Conservation (phyloP, 2,797 vertebrate genomes). For the Ptychadena robeensis region DNA sequence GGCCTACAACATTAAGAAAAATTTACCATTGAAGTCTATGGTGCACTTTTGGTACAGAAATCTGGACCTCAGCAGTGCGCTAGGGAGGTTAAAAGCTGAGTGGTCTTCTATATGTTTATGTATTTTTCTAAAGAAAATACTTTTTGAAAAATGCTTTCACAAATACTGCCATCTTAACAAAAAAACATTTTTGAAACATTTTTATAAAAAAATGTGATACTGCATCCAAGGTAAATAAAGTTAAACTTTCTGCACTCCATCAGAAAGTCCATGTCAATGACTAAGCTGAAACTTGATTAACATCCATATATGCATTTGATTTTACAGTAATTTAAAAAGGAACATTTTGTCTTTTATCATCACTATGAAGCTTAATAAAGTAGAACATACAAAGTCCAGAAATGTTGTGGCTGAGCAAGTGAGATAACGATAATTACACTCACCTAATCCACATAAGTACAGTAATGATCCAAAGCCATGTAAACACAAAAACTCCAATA, state of each 20-base stretch:
- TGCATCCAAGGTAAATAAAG: no score
- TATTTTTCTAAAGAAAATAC: no score
- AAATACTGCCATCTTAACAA: no score
- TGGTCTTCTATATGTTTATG: no score
- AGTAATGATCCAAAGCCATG: constrained; percentile 11
- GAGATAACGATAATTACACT: constrained; percentile 16
- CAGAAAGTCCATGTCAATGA: neutral
- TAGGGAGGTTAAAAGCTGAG: no score
- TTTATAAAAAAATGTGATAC: no score
- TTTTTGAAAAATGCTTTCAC: no score
- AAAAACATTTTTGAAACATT: no score
- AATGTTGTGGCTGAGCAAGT: neutral
- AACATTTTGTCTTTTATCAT: neutral
- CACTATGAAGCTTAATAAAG: neutral
- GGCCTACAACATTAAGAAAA: no score
- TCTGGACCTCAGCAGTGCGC: no score
- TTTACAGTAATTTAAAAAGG: neutral
- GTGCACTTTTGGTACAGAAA: no score
- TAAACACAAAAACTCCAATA: constrained; percentile 43
- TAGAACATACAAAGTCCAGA: neutral
- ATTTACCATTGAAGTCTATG: no score
- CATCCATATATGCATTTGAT: neutral
- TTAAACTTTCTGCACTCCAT: neutral
- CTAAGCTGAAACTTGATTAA: neutral
- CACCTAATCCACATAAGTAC: constrained; percentile 11